These are phyloP conservation scores for Botia almorhae DNA, from an alignment of 2,797 vertebrate species.

Conservation along the genomic window DNA sequence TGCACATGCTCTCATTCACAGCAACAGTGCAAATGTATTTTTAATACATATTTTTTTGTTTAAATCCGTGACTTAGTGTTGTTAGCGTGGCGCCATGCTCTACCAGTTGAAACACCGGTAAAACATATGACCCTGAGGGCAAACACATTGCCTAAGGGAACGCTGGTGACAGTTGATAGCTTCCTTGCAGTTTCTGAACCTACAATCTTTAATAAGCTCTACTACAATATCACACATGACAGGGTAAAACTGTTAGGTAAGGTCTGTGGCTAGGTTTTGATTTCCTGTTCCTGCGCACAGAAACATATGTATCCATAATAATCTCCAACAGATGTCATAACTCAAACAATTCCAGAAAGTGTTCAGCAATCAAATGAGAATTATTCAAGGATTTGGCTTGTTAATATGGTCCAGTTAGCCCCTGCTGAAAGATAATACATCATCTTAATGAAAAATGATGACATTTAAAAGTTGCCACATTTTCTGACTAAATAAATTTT, in stretches of 20 bases:
- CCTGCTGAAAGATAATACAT: background rate
- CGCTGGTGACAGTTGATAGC: background rate
- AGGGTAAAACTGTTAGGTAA: background rate
- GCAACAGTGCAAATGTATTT: background rate
- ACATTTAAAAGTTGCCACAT: background rate
- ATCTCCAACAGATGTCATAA: conserved; percentile 72
- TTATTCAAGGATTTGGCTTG: background rate
- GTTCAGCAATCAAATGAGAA: background rate
- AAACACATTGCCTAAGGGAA: background rate
- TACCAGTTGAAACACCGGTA: too few relatives aligned
- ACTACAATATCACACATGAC: background rate
- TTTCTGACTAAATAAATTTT: background rate
- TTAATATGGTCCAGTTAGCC: background rate
- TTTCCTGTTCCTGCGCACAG: background rate
- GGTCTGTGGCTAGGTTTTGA: background rate
- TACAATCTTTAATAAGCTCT: background rate
- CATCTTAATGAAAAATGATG: background rate
- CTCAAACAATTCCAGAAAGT: background rate
- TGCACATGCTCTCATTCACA: background rate
- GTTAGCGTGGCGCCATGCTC: too few relatives aligned
- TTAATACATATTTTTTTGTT: too few relatives aligned
- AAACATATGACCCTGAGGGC: background rate
- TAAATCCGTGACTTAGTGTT: too few relatives aligned
- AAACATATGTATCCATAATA: conserved; percentile 28
- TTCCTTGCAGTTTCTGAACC: background rate